Percentiles rank a stretch among this genome's conserved stretches.
Conservation (phyloP, 2,113 vertebrate species). For the Microtus richardsoni region DNA sequence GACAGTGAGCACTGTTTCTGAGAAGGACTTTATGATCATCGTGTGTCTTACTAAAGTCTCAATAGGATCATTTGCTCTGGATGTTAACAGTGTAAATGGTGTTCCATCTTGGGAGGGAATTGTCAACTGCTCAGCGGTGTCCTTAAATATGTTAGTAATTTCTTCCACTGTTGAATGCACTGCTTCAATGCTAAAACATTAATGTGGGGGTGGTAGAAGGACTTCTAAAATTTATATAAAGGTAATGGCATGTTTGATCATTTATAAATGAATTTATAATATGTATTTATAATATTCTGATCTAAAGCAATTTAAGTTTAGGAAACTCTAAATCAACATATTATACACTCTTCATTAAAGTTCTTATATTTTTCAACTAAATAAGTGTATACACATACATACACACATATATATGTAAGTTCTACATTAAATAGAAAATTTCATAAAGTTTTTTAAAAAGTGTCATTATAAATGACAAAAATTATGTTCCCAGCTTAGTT, state of each 20-base stretch:
- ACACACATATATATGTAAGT: not conserved
- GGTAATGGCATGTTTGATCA: not conserved
- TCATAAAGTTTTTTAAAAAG: not conserved
- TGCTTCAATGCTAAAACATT: not conserved
- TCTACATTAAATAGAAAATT: not conserved
- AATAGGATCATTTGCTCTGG: not conserved
- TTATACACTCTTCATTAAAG: not conserved
- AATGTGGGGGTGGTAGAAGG: not conserved
- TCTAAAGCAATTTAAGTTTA: not conserved
- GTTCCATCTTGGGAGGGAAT: not conserved
- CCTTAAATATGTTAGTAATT: not conserved
- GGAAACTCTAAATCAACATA: not conserved
- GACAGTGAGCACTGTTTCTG: not conserved
- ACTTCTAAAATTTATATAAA: not conserved
- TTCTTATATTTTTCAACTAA: not conserved
- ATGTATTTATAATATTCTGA: not conserved
- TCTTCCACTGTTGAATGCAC: not conserved
- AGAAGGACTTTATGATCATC: not conserved
- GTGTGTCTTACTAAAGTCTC: not conserved
- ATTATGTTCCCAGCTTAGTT: not conserved
- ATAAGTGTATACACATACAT: not conserved
- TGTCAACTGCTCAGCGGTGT: not conserved
- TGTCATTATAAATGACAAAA: not conserved
- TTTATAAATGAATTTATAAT: not conserved
- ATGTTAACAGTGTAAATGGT: not conserved